Conservation (phyloP, 2,797 vertebrate genomes). For the Choloepus didactylus region DNA sequence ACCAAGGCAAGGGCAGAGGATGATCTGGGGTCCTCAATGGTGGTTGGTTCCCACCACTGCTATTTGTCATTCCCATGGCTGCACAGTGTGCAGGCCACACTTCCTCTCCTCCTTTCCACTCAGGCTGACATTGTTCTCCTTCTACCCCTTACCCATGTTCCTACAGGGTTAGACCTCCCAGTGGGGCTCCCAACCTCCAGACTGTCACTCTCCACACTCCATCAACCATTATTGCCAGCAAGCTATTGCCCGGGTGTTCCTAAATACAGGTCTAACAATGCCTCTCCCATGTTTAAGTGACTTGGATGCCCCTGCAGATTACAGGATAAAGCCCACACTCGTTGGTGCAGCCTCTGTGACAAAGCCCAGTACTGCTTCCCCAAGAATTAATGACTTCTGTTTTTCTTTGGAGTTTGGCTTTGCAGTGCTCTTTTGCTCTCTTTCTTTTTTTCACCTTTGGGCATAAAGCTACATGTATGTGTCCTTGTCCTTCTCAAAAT, state of each 20-base stretch:
- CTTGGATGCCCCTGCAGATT: neutral
- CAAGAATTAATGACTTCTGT: neutral
- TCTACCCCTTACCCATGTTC: neutral
- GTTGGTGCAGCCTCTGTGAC: neutral
- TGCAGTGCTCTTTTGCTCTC: neutral
- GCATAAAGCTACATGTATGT: neutral
- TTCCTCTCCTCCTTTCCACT: neutral
- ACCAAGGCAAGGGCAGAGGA: neutral
- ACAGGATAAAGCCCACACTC: neutral
- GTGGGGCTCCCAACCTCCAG: neutral
- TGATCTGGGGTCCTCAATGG: neutral
- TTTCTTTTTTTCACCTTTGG: neutral
- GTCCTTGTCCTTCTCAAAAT: neutral
- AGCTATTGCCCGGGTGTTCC: neutral
- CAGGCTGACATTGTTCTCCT: neutral
- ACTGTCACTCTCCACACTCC: neutral
- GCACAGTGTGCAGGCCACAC: neutral
- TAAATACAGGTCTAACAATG: neutral
- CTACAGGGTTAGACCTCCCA: neutral
- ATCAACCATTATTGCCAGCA: neutral
- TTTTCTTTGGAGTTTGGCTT: neutral
- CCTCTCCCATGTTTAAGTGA: neutral
- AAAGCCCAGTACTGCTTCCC: neutral
- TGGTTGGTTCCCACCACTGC: neutral
- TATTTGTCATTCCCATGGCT: neutral